A percentile compares a stretch with the other conserved stretches of the same genome.
Conservation (phyloP, 2,113 vertebrate species). For the Pongo abelii region DNA sequence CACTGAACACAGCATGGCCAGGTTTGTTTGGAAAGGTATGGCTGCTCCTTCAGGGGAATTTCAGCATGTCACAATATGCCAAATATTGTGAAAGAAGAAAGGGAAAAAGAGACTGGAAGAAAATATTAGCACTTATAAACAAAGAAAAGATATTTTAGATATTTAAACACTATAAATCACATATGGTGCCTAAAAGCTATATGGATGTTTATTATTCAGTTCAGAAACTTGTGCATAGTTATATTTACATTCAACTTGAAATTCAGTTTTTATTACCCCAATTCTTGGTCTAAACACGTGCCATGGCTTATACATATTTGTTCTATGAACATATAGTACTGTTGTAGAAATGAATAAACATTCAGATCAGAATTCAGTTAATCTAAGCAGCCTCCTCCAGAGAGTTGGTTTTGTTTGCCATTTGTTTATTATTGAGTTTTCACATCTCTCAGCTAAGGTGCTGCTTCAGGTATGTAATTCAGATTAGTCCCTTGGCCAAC, state of each 20-base stretch:
- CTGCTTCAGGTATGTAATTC: background rate
- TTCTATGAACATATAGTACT: background rate
- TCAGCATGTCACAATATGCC: background rate
- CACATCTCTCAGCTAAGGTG: background rate
- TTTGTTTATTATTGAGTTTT: background rate
- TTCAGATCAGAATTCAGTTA: background rate
- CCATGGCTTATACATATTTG: constrained; percentile 46
- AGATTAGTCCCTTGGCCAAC: background rate
- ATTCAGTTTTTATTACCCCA: constrained; percentile 44
- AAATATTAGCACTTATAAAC: background rate
- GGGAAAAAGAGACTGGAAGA: background rate
- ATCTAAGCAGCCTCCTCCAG: background rate
- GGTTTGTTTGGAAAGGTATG: background rate
- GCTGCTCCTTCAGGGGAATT: background rate
- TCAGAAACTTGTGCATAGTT: background rate
- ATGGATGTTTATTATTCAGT: background rate
- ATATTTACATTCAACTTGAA: constrained; percentile 43
- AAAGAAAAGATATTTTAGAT: background rate
- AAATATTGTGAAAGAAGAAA: background rate
- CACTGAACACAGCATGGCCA: background rate
- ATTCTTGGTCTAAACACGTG: constrained; percentile 45
- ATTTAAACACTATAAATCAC: constrained; percentile 6
- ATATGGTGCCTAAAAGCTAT: background rate
- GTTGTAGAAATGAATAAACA: constrained; percentile 21
- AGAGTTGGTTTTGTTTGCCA: background rate